Evolutionary conservation across 2,113 vertebrate species (phyloP).

Genomic region (Pelecanoides urinatrix): DNA sequence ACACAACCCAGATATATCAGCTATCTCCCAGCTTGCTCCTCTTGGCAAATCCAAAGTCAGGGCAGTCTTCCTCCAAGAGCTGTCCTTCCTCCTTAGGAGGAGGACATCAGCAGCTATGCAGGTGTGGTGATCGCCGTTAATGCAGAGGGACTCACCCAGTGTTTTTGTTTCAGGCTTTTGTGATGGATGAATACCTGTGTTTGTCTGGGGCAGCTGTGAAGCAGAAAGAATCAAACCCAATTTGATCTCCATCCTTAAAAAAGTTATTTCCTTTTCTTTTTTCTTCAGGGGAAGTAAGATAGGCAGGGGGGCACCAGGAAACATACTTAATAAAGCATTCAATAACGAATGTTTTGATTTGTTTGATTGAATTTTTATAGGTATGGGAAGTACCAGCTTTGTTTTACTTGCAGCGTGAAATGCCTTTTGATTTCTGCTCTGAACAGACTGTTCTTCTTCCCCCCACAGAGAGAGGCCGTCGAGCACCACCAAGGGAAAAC

Average conservation of each 20-base stretch:
- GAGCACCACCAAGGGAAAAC: neutral
- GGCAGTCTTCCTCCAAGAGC: neutral
- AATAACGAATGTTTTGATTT: neutral
- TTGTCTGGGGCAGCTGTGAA: neutral
- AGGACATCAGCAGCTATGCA: neutral
- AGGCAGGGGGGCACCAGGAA: neutral
- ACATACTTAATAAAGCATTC: neutral
- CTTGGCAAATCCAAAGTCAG: neutral
- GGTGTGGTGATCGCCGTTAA: fast-evolving
- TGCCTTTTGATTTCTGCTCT: neutral
- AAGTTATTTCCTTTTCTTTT: neutral
- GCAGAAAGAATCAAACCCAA: neutral
- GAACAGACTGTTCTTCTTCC: neutral
- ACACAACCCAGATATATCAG: too few relatives aligned
- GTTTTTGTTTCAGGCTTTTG: neutral
- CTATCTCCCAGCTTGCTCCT: neutral
- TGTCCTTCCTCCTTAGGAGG: neutral
- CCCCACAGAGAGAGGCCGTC: neutral
- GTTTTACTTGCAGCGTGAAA: neutral
- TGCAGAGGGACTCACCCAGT: neutral
- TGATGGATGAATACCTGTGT: too few relatives aligned
- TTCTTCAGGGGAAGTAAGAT: neutral
- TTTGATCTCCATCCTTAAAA: neutral
- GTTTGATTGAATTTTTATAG: neutral
- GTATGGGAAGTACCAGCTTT: neutral